These are phyloP conservation scores for Alligator mississippiensis DNA, from an alignment of 2,113 vertebrate species.

Conservation along the genomic window DNA sequence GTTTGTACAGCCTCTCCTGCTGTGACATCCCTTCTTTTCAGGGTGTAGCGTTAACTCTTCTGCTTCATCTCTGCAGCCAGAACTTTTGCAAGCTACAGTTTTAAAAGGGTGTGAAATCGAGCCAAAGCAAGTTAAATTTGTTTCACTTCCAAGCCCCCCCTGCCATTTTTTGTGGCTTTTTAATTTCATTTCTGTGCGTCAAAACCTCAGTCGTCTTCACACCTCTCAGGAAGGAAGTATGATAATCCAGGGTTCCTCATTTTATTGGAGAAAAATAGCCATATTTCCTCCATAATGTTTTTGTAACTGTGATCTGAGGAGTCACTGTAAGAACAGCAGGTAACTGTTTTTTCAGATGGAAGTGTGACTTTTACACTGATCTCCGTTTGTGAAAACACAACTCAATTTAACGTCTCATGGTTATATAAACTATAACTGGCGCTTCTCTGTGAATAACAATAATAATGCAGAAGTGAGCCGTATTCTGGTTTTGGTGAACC, in stretches of 20 bases:
- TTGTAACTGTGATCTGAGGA: neutral
- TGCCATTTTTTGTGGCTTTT: neutral
- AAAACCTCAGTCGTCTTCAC: no score
- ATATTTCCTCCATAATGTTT: neutral
- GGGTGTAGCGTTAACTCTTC: constrained; percentile 14
- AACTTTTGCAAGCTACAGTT: neutral
- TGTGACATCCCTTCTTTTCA: constrained; percentile 11
- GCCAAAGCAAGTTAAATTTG: neutral
- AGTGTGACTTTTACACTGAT: neutral
- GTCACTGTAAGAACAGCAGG: neutral
- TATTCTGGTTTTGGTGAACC: constrained; percentile 33
- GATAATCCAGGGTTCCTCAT: neutral
- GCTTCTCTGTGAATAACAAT: neutral
- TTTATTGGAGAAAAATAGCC: neutral
- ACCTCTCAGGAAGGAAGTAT: no score
- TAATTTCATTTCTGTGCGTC: neutral
- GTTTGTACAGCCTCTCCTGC: constrained; percentile 24
- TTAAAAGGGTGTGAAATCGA: neutral
- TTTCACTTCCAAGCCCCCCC: neutral
- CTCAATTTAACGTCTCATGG: neutral
- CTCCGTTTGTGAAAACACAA: neutral
- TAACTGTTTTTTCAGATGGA: neutral
- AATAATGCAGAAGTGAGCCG: neutral
- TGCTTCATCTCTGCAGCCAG: neutral
- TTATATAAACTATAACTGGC: neutral